phyloP scores from a whole-genome alignment of 2,113 vertebrate genomes.

The Gasterosteus nipponicus region DNA sequence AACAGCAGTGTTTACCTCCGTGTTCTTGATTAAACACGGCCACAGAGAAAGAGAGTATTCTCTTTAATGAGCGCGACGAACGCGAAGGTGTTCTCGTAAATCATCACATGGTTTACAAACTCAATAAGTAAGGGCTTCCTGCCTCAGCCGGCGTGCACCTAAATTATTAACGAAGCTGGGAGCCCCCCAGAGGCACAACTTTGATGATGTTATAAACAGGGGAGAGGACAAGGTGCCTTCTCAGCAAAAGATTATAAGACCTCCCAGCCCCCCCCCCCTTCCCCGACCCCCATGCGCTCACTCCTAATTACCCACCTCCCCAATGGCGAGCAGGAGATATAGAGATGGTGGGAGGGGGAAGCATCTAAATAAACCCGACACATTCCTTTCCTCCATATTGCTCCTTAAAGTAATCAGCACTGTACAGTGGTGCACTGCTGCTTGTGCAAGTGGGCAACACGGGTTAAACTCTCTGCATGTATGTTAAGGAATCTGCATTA shows the following conservation, averaged over 20 bases:
- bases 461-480: conserved; percentile 17
- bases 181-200: conserved; percentile 94
- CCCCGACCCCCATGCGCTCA: conserved; percentile 54
- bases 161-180: conserved; percentile 97
- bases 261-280: conserved; percentile 70
- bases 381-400: conserved; percentile 43
- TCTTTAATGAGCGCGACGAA: conserved; percentile 96
- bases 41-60: conserved; percentile 79
- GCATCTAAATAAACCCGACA: conserved; percentile 83
- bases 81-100: conserved; percentile 95
- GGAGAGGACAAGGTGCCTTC: conserved; percentile 96
- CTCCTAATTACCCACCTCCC: conserved; percentile 93
- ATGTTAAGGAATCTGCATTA: conserved; percentile 9
- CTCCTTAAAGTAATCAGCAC: conserved; percentile 33
- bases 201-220: conserved; percentile 93
- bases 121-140: conserved; percentile 96
- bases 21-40: conserved; percentile 86
- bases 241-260: conserved; percentile 98
- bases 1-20: conserved; percentile 81
- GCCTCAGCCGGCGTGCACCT: conserved; percentile 93
- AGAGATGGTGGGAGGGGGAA: conserved; percentile 78
- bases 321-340: conserved; percentile 83
- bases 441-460: background rate
- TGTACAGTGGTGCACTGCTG: background rate
- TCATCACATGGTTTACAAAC: conserved; percentile 98